Evolutionary conservation across 2,113 vertebrate species (phyloP), one percentile per base, ranked within the genome.

Genomic region (Glaucomys volans): DNA sequence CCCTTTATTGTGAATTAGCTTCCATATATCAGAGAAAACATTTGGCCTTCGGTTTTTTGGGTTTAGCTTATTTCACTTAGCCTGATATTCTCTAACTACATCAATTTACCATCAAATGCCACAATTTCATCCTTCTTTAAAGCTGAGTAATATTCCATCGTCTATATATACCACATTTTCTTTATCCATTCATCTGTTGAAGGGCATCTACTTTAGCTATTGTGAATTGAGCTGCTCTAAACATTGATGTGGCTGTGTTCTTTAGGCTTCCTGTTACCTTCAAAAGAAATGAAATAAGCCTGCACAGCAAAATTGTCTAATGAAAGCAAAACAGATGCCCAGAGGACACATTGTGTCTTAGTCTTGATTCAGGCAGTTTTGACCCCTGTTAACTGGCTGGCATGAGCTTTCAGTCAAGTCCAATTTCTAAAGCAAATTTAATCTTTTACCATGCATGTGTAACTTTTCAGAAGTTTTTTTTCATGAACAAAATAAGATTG

Each of bases 391-490:
- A 42, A 87, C 24, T 57, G 47, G 76, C 50, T 50, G 40, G 3
- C 62, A 35, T 64, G 18, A 81, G 66, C 72, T 92, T 74, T 66
- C 32, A 50, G 62, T 47, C 54, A 69, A n/a, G 71, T 90, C 87
- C 66, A 42, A 3, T 91, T 88, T 88, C 82, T 76, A 35, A 75
- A 91, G 50, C 94, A 71, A 91, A 86, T 3, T 26, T 50, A 77
- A 40, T 59, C 74, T 28, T 83, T 92, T 92, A 83, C 20, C 67
- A 28, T 11, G 17, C 1, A 0, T 16, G 92, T 57, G 44, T 87
- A 85, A 77, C 74, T 75, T 87, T 28, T 72, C 83, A 52, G 64
- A 82, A 69, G 81, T 14, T 90, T 87, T 69, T 69, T 86, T 82
- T 20, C 37, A 67, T 67, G 81, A 82, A 92, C 44, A 71, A 90